Evolutionary conservation across 2,113 vertebrate genomes (phyloP), one percentile per base, ranked within the genome.

Genomic region (Microtus richardsoni): DNA sequence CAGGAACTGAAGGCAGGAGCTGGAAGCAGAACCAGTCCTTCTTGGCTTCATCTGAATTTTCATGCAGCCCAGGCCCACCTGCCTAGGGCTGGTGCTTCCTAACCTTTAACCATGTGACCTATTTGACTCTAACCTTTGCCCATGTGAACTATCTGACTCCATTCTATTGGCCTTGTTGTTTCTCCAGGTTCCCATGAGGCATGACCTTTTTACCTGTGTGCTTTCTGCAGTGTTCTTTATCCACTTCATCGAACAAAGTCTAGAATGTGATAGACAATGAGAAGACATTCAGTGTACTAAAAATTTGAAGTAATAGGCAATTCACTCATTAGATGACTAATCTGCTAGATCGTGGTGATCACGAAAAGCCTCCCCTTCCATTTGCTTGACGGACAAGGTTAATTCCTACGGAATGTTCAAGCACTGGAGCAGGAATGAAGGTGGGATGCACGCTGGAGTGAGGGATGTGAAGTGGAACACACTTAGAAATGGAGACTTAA

Each of bases 241-340:
- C 39, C 33, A 79, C 13, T 16, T 3, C 2, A 17, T 44, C 49
- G 52, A 75, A 60, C 11, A 68, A 30, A 44, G 21, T 16, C 36
- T 21, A 16, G 47, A 39, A 39, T n/a, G 8, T 44, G 52, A 6
- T 2, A 44, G 30, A 13, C 41, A 88, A 73, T 83, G 30, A 54
- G 39, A 77, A 87, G 11, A 75, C 49, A 70, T 0, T 47, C 21
- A 71, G 75, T 60, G 47, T 54, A 95, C 44, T 24, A 39, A 77
- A 82, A 77, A 86, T 78, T 33, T 24, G 28, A 78, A 83, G 62
- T 58, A 86, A 73, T 86, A 44, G 41, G 17, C 75, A 62, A 64
- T 83, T n/a, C 75, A 89, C 75, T 83, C 10, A 77, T 95, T 92
- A 71, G 77, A 60, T 33, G 33, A 96, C 33, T 44, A 26, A 78